phyloP scores from a whole-genome alignment of 2,888 invertebrate genomes.

The Lasioglossum leucozonium region DNA sequence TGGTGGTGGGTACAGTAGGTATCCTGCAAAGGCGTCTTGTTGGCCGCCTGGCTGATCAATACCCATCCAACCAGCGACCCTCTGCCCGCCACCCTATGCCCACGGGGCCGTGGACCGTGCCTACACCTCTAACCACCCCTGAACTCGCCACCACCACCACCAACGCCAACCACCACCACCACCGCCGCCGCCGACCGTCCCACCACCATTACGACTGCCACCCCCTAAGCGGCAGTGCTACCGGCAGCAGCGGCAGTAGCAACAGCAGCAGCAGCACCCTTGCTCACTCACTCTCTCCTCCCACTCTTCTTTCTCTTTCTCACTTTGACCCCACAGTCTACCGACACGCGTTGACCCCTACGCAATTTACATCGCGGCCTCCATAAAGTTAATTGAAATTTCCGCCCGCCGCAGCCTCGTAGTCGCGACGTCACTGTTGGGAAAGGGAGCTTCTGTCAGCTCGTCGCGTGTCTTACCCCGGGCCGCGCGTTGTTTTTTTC shows the following conservation, averaged over 20 bases:
- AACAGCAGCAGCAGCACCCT: conserved; percentile 39
- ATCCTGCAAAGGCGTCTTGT: conserved; percentile 79
- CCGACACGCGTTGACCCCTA: conserved; percentile 77
- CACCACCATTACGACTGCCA: conserved; percentile 32
- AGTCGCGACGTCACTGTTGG: conserved; percentile 57
- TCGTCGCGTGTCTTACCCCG: conserved; percentile 49
- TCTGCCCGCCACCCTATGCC: conserved; percentile 71
- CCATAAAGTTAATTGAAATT: conserved; percentile 78
- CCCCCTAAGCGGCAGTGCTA: conserved; percentile 24
- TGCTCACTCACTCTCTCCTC: too few relatives aligned
- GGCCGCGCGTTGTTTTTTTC: conserved; percentile 32
- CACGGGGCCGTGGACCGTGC: conserved; percentile 72
- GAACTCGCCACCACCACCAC: conserved; percentile 65
- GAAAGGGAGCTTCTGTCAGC: conserved; percentile 37
- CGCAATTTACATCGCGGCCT: conserved; percentile 78
- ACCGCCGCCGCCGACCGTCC: conserved; percentile 16
- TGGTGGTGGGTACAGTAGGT: conserved; percentile 75
- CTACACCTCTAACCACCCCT: conserved; percentile 72
- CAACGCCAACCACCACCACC: conserved; percentile 34
- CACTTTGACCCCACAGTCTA: conserved; percentile 57
- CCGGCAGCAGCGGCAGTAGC: conserved; percentile 38
- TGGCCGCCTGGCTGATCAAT: conserved; percentile 80
- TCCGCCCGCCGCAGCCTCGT: conserved; percentile 65
- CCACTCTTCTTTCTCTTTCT: neutral
- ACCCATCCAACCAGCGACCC: conserved; percentile 75